Evolutionary conservation across 35 echinoderm and acorn worm genomes (phyloP).

Genomic region (Lytechinus variegatus): DNA sequence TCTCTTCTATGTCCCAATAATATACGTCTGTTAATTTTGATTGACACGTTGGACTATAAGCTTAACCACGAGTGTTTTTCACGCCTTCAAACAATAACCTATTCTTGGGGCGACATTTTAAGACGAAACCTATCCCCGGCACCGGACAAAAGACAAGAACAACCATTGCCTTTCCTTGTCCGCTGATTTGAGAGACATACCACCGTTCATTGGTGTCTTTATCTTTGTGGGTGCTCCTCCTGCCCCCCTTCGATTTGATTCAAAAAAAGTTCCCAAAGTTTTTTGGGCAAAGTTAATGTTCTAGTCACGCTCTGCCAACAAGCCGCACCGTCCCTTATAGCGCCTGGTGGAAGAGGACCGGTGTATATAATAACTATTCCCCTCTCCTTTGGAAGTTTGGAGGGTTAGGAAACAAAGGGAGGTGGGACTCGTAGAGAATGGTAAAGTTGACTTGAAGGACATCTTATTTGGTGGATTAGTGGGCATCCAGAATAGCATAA

Average conservation of each 20-base stretch:
- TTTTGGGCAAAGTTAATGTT: constrained; percentile 5
- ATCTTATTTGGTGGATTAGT: constrained; percentile 30
- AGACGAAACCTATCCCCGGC: constrained; percentile 19
- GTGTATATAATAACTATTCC: constrained; percentile 5
- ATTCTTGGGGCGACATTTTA: constrained; percentile 39
- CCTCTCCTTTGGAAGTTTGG: background rate
- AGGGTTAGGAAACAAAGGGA: background rate
- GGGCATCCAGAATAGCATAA: background rate
- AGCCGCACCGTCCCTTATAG: background rate
- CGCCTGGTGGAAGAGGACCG: background rate
- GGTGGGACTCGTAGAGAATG: background rate
- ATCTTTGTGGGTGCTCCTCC: background rate
- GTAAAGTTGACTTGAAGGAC: constrained; percentile 27
- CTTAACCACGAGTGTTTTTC: constrained; percentile 44
- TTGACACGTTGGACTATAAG: background rate
- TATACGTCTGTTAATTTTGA: background rate
- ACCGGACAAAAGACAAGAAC: background rate
- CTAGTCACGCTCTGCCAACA: constrained; percentile 24
- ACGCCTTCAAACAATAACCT: constrained; percentile 13
- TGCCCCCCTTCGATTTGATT: background rate
- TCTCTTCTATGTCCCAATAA: background rate
- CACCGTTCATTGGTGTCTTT: background rate
- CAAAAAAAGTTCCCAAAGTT: constrained; percentile 4
- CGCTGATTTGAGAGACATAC: background rate
- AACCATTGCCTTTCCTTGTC: background rate